These are phyloP conservation scores for Edolisoma coerulescens DNA, from an alignment of 2,113 vertebrate genomes.

Conservation along the genomic window DNA sequence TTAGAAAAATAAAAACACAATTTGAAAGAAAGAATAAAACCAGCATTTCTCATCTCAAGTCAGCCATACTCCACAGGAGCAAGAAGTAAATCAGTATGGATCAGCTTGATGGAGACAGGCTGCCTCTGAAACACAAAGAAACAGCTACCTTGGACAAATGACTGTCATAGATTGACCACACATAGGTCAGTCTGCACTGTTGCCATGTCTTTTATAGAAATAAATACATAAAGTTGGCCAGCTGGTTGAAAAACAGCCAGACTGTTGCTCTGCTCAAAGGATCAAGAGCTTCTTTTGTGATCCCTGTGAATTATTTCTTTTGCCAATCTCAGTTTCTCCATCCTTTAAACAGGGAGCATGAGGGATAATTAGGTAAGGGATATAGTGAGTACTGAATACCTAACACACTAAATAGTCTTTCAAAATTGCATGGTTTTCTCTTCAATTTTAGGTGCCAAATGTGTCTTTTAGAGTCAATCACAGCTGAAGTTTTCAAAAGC, in stretches of 20 bases:
- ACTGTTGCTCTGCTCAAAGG: background rate
- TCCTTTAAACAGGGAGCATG: background rate
- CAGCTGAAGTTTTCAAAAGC: background rate
- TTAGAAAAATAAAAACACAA: background rate
- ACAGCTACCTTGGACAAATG: background rate
- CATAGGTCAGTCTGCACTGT: background rate
- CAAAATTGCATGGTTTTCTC: background rate
- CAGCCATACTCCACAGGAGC: background rate
- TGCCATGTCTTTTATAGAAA: background rate
- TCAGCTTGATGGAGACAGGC: background rate
- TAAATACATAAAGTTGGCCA: background rate
- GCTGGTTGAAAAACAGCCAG: background rate
- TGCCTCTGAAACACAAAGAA: background rate
- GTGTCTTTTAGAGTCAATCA: background rate
- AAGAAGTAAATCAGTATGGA: background rate
- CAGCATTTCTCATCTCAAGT: background rate
- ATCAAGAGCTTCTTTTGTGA: background rate
- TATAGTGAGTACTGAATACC: background rate
- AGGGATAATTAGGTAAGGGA: background rate
- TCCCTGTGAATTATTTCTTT: background rate
- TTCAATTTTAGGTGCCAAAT: background rate
- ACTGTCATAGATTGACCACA: background rate
- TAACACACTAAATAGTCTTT: background rate
- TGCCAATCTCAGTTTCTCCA: background rate
- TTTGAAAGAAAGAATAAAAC: background rate